Evolutionary conservation across 2,888 invertebrate genomes (phyloP), one percentile per base, ranked within the genome.

Genomic region (Acrobasis suavella): DNA sequence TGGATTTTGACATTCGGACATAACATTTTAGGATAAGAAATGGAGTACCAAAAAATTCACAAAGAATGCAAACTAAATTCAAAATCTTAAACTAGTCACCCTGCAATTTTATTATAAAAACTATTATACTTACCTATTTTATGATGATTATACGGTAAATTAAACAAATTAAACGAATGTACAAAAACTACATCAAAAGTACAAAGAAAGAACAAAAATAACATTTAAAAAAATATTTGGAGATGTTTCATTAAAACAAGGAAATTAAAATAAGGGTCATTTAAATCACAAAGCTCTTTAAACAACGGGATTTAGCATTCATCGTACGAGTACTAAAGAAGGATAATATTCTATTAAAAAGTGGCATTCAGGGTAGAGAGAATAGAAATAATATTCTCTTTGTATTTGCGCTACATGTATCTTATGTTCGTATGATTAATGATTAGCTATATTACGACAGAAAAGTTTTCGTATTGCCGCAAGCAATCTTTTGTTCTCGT

Each of bases 391-490:
- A 32, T 52, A 39, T 50, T 22, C 15, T 49, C n/a, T 59, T 32
- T 52, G 52, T 52, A 15, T 52, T 60, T 60, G 17, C 42, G 60
- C 22, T 39, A 52, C 60, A 54, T 42, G 17, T 60, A 51, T 64
- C 62, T 61, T 54, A 54, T 55, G 38, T 50, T 60, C 15, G 15
- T 58, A 64, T 65, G 64, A 68, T 64, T 61, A 63, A 66, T 68
- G 62, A 49, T 60, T 52, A 16, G 15, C 54, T 16, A 63, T 65
- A 63, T 58, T 39, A 54, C 62, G 50, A 52, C 55, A 61, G 32
- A 22, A n/a, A 52, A 14, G 32, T 12, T 32, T 22, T 52, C n/a
- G 52, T 32, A 32, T 2, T 37, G 52, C 52, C 32, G 32, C 14
- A 37, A 37, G 32, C 52, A 32, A 37, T 7, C 3, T 22, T 22